Evolutionary conservation across 37 sponge, comb jelly and placozoan species (phyloP), one percentile per base, ranked within the genome.

Genomic region (Beroe forskalii): DNA sequence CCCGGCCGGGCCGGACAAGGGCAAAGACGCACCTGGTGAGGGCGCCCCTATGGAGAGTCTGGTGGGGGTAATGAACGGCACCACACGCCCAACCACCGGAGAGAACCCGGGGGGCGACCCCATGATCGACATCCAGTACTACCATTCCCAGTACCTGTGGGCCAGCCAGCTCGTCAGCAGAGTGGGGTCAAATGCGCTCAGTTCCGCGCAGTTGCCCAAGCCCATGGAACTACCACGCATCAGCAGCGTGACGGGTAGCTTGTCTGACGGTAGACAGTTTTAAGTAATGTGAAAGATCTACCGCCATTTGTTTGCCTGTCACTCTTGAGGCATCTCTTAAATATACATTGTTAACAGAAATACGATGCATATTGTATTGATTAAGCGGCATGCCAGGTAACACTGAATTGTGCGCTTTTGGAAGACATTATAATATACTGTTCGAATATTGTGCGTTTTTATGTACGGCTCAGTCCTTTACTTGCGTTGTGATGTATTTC

Each of bases 101-200:
- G n/a, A 63, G n/a, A 63, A 63, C 28, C 66, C 20, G 66, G 27
- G 19, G 19, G 32, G 19, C 8, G 32, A 32, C 38, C 72, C 72
- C 72, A 33, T 28, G 38, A 32, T 69, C 39, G 72, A 69, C 72
- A 69, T 69, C 36, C 72, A 69, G 38, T 69, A 69, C 72, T 14
- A 20, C 37, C 72, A 33, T 37, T 69, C 72, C 19, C 33, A 69
- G 38, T 69, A 69, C 38, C 19, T 69, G 33, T 69, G 72, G 72
- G 72, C 72, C 1, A 69, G 8, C 38, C 72, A 35, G 72, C 36
- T 69, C 12, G 55, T 48, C 55, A 48, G 12, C 55, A 48, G 55
- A 48, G 55, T 48, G 6, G 55, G 55, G 6, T n/a, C n/a, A n/a
- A n/a, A n/a, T n/a, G n/a, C n/a, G n/a, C n/a, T n/a, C n/a, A n/a